Base-by-base conservation (phyloP, 2,888 invertebrate species). In the Phyllotreta cruciferae region DNA sequence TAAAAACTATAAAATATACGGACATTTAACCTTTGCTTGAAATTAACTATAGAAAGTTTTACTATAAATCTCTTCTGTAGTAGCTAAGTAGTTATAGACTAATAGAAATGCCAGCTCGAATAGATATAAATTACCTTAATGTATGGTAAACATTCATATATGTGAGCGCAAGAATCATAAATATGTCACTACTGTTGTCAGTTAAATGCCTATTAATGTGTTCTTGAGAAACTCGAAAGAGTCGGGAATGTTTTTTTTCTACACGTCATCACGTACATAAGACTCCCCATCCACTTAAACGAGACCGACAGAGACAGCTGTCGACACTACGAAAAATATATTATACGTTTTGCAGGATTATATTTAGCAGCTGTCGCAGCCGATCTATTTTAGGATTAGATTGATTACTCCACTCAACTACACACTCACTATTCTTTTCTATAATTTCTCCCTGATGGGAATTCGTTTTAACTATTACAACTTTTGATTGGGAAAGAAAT, bases 141-240 rank as follows among this genome's bases (percentile, higher is more conserved):
- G 80, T 80, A 81, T 81, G 80, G 81, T 81, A 81, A 81, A 81
- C 81, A 81, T 80, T 80, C 80, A 80, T 81, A 80, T 79, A 78
- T 79, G 79, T 79, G 78, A 79, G 78, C 77, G 77, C 75, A 77
- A 76, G 78, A 77, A 78, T 81, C 81, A 81, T 81, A 81, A 81
- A 81, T 80, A 81, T 81, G 81, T 81, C 81, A 80, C 79, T 79
- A 79, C 77, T 74, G 80, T 80, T 81, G 81, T 80, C 81, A 79
- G 79, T 79, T 80, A 80, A 81, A 80, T 80, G 79, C 80, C 80
- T 80, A 81, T 81, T 80, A 81, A 81, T 81, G 80, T 77, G 79
- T 78, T 80, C 80, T 80, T 80, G 79, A 76, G 79, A 80, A 80
- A 80, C 78, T 75, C 73, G 74, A 74, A 75, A 75, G 71, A 75